Conservation (phyloP, 2,797 vertebrate genomes). For the Esox lucius region DNA sequence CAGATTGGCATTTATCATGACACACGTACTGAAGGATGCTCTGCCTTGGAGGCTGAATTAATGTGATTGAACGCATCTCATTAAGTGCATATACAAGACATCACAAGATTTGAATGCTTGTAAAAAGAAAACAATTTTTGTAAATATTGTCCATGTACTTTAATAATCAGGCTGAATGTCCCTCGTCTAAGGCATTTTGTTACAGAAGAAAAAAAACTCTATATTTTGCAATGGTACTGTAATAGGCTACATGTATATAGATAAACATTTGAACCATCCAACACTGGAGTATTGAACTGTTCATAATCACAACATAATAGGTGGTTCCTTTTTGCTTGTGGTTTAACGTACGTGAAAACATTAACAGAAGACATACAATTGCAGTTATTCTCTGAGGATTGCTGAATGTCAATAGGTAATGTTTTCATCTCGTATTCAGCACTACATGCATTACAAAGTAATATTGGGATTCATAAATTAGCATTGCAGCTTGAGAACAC, state of each 20-base stretch:
- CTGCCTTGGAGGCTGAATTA: no score
- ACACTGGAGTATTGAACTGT: constrained; percentile 56
- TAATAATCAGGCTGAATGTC: constrained; percentile 75
- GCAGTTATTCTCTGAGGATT: constrained; percentile 38
- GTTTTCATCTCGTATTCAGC: constrained; percentile 45
- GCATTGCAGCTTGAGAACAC: constrained; percentile 49
- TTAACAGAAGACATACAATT: constrained; percentile 55
- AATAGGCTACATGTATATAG: constrained; percentile 77
- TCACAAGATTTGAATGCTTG: neutral
- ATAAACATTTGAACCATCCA: constrained; percentile 66
- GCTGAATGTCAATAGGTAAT: constrained; percentile 25
- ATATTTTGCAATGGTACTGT: constrained; percentile 72
- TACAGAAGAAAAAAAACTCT: constrained; percentile 63
- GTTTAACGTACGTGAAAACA: constrained; percentile 51
- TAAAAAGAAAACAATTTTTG: neutral
- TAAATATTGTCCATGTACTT: constrained; percentile 69
- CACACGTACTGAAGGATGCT: no score
- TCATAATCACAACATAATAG: constrained; percentile 53
- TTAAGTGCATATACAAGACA: neutral
- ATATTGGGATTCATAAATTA: constrained; percentile 46
- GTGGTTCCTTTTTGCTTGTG: constrained; percentile 39
- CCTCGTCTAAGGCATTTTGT: constrained; percentile 79
- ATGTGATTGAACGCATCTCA: neutral
- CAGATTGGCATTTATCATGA: neutral
- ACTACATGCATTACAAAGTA: constrained; percentile 60